Percentiles rank a stretch among this genome's conserved stretches.
Conservation (phyloP, 1,140 invertebrate genomes). For the Berghia stephanieae region DNA sequence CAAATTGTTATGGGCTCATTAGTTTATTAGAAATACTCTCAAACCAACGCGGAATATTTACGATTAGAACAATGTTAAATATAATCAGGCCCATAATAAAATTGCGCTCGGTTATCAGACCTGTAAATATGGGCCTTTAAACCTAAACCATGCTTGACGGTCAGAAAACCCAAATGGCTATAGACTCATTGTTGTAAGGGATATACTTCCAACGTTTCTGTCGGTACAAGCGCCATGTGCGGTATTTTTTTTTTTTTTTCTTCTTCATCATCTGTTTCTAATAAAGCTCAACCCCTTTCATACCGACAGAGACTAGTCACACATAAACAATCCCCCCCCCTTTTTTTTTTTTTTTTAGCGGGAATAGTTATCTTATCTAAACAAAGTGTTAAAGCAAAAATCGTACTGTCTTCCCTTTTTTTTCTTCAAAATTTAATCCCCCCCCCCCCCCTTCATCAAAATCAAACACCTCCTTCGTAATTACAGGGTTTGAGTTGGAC, state of each 20-base stretch:
- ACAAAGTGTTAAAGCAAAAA: no score
- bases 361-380: no score
- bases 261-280: neutral
- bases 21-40: no score
- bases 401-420: no score
- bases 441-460: neutral
- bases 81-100: neutral
- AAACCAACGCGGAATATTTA: no score
- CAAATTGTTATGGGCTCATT: neutral
- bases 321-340: neutral
- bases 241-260: neutral
- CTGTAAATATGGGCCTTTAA: neutral
- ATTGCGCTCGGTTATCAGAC: neutral
- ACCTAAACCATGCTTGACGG: neutral
- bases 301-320: neutral
- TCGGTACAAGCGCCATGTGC: neutral
- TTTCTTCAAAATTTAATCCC: neutral
- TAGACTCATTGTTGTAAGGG: neutral
- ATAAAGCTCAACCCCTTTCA: neutral
- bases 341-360: neutral
- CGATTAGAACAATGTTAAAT: neutral
- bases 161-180: neutral
- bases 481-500: neutral
- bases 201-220: neutral
- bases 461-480: neutral